A percentile compares a stretch with the other conserved stretches of the same genome.
Conservation (phyloP, 2,113 vertebrate genomes). For the Entelurus aequoreus region DNA sequence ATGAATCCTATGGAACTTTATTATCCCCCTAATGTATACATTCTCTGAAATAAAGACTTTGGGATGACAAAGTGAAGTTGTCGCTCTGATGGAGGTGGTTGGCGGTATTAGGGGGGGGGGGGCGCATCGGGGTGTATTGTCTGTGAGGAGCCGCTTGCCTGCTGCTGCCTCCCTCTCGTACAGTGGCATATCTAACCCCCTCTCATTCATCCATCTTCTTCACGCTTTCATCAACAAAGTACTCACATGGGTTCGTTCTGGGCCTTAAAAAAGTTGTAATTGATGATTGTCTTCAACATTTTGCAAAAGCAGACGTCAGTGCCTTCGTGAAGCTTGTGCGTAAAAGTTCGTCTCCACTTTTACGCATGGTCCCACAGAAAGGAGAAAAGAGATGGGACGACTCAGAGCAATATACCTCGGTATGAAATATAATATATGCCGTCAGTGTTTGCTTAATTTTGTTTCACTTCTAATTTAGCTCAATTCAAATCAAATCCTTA, state of each 20-base stretch:
- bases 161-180: conserved; percentile 72
- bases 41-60: conserved; percentile 43
- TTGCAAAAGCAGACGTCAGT: no score
- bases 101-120: conserved; percentile 67
- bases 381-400: no score
- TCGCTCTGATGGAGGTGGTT: conserved; percentile 55
- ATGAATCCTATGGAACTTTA: conserved; percentile 1
- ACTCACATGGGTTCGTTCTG: conserved; percentile 18
- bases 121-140: conserved; percentile 63
- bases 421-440: no score
- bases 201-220: conserved; percentile 40
- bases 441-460: no score
- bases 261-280: conserved; percentile 4
- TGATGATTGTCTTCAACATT: no score
- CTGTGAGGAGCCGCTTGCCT: conserved; percentile 72
- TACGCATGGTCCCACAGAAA: conserved; percentile 12
- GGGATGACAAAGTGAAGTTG: conserved; percentile 53
- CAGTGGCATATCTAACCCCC: conserved; percentile 53
- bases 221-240: conserved; percentile 41
- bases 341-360: conserved; percentile 53
- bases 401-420: no score
- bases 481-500: no score
- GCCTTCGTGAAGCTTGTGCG: conserved; percentile 26
- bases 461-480: no score
- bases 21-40: conserved; percentile 17